These are phyloP conservation scores for Blomia tropicalis DNA, from an alignment of 2,888 invertebrate species.

Conservation along the genomic window DNA sequence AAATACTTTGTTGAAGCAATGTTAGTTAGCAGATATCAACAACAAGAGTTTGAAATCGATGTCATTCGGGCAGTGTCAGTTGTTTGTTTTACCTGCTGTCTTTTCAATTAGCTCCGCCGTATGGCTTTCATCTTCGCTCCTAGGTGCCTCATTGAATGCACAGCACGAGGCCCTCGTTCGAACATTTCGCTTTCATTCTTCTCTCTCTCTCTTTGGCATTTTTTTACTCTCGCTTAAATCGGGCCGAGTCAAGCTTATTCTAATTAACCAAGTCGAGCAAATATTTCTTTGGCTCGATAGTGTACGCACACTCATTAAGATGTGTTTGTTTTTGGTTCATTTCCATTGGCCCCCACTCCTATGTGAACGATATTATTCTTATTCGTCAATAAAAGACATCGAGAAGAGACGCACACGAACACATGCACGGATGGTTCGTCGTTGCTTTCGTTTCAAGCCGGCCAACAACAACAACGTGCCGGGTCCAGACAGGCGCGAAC, in stretches of 20 bases:
- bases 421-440: too few relatives aligned
- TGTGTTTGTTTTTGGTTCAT: conserved; percentile 1
- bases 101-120: conserved; percentile 11
- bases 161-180: background rate
- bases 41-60: too few relatives aligned
- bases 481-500: background rate
- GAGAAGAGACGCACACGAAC: too few relatives aligned
- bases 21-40: too few relatives aligned
- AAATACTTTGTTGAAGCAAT: background rate
- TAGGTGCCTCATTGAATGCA: conserved; percentile 12
- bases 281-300: too few relatives aligned
- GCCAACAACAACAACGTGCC: background rate
- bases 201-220: background rate
- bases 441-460: background rate
- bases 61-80: conserved; percentile 4
- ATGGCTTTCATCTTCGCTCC: background rate
- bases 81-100: conserved; percentile 14
- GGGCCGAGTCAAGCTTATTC: too few relatives aligned
- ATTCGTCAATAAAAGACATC: conserved; percentile 4
- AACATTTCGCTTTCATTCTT: background rate
- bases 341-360: background rate
- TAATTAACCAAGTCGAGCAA: conserved; percentile 6
- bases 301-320: conserved; percentile 1
- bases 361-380: too few relatives aligned
- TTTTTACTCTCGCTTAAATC: background rate